These are phyloP conservation scores for Perodicticus potto DNA, from an alignment of 2,797 vertebrate species.

Conservation along the genomic window DNA sequence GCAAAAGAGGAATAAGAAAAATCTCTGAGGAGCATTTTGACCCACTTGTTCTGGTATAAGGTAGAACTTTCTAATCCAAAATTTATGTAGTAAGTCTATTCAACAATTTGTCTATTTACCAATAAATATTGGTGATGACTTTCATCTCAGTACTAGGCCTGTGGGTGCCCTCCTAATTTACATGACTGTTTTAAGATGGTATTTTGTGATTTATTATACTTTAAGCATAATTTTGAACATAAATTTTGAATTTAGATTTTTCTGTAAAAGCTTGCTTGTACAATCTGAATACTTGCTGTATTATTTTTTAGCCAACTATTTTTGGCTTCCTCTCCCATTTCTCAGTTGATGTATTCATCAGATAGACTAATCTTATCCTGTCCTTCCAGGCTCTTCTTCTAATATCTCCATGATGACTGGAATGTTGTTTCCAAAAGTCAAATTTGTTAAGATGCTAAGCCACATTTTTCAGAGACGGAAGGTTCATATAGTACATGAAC, in stretches of 20 bases:
- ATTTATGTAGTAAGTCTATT: neutral
- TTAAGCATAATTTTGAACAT: constrained; percentile 48
- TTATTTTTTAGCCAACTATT: constrained; percentile 62
- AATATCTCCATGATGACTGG: constrained; percentile 10
- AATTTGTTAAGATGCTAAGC: constrained; percentile 25
- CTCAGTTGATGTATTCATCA: constrained; percentile 8
- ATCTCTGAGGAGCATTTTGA: neutral
- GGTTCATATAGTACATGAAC: neutral
- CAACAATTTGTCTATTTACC: constrained; percentile 17
- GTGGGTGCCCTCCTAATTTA: constrained; percentile 2
- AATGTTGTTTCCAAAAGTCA: constrained; percentile 47
- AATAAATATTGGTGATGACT: neutral
- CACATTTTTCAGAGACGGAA: constrained; percentile 23
- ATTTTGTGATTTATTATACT: constrained; percentile 51
- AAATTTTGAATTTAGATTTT: constrained; percentile 60
- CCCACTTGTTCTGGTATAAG: neutral
- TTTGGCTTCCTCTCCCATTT: constrained; percentile 25
- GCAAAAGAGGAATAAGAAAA: constrained; percentile 22
- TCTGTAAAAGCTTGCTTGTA: constrained; percentile 43
- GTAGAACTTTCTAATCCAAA: neutral
- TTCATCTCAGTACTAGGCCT: constrained; percentile 31
- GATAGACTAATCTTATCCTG: constrained; percentile 34
- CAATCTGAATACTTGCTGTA: neutral
- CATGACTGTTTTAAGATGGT: constrained; percentile 31
- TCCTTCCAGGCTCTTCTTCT: constrained; percentile 50